These are phyloP conservation scores for Poecilia wingei DNA, from an alignment of 2,797 vertebrate genomes.

Conservation along the genomic window DNA sequence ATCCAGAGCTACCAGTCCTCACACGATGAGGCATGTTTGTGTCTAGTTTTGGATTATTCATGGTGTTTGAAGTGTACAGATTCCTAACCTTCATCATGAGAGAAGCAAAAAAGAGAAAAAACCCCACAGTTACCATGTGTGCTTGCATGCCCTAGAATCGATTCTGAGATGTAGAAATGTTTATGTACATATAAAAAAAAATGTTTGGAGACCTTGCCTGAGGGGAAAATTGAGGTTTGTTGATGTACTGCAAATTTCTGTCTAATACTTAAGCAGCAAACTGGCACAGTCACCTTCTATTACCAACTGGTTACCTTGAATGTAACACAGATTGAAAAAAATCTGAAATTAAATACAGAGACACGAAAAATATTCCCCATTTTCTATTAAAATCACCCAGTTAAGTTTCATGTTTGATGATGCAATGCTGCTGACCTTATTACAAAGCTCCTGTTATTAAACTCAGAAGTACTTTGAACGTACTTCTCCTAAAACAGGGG, in stretches of 20 bases:
- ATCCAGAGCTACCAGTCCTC: background rate
- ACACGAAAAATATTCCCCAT: background rate
- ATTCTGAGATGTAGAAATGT: background rate
- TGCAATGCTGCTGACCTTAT: background rate
- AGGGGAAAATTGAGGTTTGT: background rate
- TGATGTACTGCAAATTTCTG: background rate
- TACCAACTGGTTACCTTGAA: background rate
- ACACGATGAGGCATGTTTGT: background rate
- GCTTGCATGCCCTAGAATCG: background rate
- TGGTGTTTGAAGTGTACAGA: background rate
- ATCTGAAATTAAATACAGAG: background rate
- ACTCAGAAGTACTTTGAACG: background rate
- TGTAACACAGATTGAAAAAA: background rate
- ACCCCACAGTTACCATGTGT: background rate
- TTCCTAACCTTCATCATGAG: background rate
- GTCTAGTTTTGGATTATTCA: background rate
- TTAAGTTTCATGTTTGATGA: background rate
- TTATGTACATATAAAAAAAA: background rate
- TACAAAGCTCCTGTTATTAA: background rate
- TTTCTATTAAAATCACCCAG: background rate
- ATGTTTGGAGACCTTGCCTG: background rate
- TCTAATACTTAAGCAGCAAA: background rate
- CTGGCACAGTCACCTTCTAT: background rate
- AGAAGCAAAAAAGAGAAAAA: background rate
- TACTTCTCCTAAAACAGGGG: background rate